Conservation (phyloP, 2,888 invertebrate genomes). For the Polyommatus icarus region DNA sequence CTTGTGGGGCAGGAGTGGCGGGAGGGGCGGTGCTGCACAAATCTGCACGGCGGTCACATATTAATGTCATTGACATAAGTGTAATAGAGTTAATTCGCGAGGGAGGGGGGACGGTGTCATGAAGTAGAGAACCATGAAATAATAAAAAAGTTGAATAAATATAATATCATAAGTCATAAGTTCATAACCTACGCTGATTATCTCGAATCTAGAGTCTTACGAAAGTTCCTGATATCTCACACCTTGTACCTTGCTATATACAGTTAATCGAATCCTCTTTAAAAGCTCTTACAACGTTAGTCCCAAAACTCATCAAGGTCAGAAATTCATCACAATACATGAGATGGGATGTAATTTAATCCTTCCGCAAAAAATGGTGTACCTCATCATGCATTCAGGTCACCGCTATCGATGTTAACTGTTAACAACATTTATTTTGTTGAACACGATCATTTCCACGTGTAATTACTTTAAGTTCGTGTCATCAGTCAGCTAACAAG, state of each 20-base stretch:
- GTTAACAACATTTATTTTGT: conserved; percentile 6
- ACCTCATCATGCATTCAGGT: not conserved
- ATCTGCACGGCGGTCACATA: conserved; percentile 11
- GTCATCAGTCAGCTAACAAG: conserved; percentile 13
- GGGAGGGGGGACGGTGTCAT: conserved; percentile 14
- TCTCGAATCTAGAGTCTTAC: not conserved
- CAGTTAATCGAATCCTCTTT: not conserved
- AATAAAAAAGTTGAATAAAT: not conserved
- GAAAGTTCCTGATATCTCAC: too few species aligned
- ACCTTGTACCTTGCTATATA: too few species aligned
- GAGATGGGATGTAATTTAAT: not conserved
- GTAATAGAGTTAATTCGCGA: conserved; percentile 25
- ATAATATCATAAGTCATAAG: not conserved
- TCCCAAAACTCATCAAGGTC: not conserved
- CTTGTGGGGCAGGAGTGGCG: not conserved
- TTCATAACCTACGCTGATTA: not conserved
- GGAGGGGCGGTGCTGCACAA: conserved; percentile 1
- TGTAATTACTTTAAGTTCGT: not conserved
- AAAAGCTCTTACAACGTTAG: not conserved
- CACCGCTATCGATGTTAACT: not conserved
- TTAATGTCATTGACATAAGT: conserved; percentile 29
- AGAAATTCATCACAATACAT: not conserved
- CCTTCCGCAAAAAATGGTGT: not conserved
- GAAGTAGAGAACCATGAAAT: not conserved
- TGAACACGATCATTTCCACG: not conserved